Base-by-base conservation (phyloP, 2,113 vertebrate species). In the Atlantisia rogersi region DNA sequence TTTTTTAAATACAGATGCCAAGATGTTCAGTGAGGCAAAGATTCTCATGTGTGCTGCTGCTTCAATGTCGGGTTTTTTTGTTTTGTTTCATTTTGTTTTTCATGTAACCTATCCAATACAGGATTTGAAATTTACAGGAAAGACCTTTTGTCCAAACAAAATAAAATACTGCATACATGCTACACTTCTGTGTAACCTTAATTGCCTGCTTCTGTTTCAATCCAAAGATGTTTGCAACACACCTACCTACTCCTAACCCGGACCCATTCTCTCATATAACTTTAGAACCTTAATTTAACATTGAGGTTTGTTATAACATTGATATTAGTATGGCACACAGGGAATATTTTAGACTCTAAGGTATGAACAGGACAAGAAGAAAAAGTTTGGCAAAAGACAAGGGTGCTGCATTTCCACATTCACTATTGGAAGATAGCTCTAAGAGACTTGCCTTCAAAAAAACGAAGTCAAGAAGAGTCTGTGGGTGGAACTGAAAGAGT, bases 241-340 rank as follows among this genome's bases (percentile, higher is more conserved):
- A 55, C 5, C 46, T 86, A 55, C 5, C 46, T 86, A 22, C 20
- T 44, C 26, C 46, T 35, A 68, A 48, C 8, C 7, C 50, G 29
- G 59, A 91, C 37, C 2, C 0, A 0, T 58, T 65, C 10, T 65
- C 9, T 71, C 10, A 16, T 14, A 16, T 29, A 50, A 70, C 1
- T 2, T 29, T 21, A 82, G 46, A 76, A 62, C 15, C 4, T 56
- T 59, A 53, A 75, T 58, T 70, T 48, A 35, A 42, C 1, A 1
- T 2, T 70, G 25, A 58, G 1, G 10, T 15, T 71, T 8, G 2
- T 59, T 24, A 21, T 6, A 31, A 1, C 5, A 31, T 28, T 59
- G 32, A 20, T 68, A 73, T 20, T 44, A 65, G 6, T 5, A 7
- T 17, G 15, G 15, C 9, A 50, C 13, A 58, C 6, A n/a, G 31